A percentile compares a stretch with the other conserved stretches of the same genome.
These are phyloP conservation scores for Mesembrinibis cayennensis DNA, from an alignment of 2,113 vertebrate genomes.

Conservation along the genomic window DNA sequence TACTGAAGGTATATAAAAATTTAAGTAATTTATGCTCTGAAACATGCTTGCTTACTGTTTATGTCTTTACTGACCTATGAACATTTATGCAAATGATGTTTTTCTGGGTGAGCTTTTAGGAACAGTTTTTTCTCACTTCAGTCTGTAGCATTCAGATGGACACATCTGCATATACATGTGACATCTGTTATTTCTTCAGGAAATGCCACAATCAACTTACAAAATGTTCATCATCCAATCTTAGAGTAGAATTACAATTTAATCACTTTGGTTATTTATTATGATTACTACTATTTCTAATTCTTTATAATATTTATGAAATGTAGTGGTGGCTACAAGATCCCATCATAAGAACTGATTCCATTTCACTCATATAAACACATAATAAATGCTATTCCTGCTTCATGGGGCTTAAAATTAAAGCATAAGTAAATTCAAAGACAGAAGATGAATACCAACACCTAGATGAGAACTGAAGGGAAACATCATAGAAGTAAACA, in stretches of 20 bases:
- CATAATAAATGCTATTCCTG: neutral
- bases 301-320: neutral
- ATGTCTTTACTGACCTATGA: neutral
- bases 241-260: neutral
- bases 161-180: neutral
- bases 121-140: neutral
- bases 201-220: neutral
- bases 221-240: neutral
- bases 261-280: neutral
- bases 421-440: neutral
- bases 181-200: neutral
- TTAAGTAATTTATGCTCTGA: neutral
- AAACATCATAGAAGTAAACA: neutral
- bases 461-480: neutral
- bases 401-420: neutral
- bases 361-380: neutral
- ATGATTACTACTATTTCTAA: neutral
- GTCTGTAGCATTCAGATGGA: neutral
- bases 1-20: neutral
- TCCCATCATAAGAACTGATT: neutral
- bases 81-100: neutral
- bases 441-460: neutral
- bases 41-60: neutral
- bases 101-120: neutral
- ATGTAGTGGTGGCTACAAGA: neutral